A percentile compares a stretch with the other conserved stretches of the same genome.
phyloP scores from a whole-genome alignment of 2,113 vertebrate species.

The Bothrops jararaca region DNA sequence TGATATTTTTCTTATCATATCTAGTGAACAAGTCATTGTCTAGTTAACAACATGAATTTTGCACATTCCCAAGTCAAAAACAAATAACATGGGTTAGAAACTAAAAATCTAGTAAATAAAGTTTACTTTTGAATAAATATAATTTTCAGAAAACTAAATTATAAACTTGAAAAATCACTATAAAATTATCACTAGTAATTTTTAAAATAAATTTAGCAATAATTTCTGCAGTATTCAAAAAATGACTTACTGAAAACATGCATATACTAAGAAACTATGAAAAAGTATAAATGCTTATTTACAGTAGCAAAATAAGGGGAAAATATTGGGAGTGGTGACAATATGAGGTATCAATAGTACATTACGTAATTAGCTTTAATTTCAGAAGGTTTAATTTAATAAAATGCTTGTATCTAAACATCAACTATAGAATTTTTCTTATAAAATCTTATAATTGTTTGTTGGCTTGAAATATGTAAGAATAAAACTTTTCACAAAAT shows the following conservation, averaged over 20 bases:
- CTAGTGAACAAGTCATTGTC: background rate
- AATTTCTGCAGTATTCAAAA: background rate
- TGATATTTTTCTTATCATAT: background rate
- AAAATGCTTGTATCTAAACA: background rate
- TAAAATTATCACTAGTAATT: background rate
- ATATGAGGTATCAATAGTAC: background rate
- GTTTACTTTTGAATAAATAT: background rate
- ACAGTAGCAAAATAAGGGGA: background rate
- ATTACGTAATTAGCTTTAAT: background rate
- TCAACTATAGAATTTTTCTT: background rate
- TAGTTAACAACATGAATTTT: background rate
- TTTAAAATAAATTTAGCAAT: accelerated
- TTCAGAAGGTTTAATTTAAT: background rate
- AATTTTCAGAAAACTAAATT: background rate
- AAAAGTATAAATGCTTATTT: background rate
- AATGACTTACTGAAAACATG: background rate
- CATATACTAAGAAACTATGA: background rate
- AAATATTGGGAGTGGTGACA: background rate
- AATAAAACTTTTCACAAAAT: background rate
- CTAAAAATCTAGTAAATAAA: background rate
- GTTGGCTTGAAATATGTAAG: background rate
- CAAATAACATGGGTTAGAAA: background rate
- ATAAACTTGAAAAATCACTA: background rate
- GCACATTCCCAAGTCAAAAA: background rate
- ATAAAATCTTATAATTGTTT: background rate